These are phyloP conservation scores for Cyphomyrus discorhynchus DNA, from an alignment of 2,113 vertebrate species.

Conservation along the genomic window DNA sequence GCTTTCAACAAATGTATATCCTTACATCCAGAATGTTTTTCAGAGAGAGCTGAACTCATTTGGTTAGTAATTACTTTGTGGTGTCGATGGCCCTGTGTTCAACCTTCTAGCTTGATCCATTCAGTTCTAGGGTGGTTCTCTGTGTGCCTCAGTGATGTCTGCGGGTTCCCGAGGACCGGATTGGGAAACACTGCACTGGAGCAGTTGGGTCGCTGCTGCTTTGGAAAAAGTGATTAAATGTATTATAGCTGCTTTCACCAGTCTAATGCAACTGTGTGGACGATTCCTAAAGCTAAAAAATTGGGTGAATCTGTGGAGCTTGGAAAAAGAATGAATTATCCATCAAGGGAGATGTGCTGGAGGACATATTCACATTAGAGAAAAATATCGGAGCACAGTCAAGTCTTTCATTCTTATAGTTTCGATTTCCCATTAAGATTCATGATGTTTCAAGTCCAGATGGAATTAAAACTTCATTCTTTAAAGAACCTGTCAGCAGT, in stretches of 20 bases:
- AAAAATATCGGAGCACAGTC: not conserved
- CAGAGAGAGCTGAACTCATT: not conserved
- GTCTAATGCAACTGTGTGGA: not conserved
- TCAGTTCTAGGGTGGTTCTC: not conserved
- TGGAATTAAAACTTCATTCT: not conserved
- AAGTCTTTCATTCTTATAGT: not conserved
- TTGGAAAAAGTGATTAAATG: not conserved
- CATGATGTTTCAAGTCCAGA: slow-evolving; percentile 4
- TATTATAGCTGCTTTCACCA: not conserved
- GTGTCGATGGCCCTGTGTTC: not conserved
- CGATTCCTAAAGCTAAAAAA: not conserved
- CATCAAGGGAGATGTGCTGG: not conserved
- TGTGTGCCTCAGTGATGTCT: not conserved
- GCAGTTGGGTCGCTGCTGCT: not conserved
- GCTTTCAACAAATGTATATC: not conserved
- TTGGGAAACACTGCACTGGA: not conserved
- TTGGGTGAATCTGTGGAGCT: not conserved
- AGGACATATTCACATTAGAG: not conserved
- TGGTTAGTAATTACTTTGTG: not conserved
- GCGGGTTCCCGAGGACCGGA: not conserved
- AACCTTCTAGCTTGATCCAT: not conserved
- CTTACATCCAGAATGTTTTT: not conserved
- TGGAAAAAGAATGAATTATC: not conserved
- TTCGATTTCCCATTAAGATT: slow-evolving; percentile 5
- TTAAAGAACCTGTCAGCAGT: not conserved